Conservation (phyloP, 2,888 invertebrate genomes). For the Hirtodrosophila duncani region DNA sequence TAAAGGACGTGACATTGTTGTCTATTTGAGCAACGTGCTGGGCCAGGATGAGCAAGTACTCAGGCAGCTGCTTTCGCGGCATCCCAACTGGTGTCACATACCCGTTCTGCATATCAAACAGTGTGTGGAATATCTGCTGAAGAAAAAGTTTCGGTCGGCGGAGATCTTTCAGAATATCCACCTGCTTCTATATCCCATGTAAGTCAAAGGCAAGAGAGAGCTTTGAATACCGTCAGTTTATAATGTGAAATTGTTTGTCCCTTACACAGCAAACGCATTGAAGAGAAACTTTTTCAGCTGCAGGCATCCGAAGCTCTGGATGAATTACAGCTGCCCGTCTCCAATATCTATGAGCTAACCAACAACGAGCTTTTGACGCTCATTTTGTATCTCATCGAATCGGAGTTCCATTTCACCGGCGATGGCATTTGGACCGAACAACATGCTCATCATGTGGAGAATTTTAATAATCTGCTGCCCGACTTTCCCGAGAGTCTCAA, state of each 20-base stretch:
- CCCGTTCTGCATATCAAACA: slow-evolving; percentile 81
- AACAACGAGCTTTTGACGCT: slow-evolving; percentile 82
- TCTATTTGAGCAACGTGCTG: slow-evolving; percentile 77
- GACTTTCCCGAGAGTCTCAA: slow-evolving; percentile 75
- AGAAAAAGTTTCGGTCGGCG: slow-evolving; percentile 79
- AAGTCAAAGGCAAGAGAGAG: slow-evolving; percentile 61
- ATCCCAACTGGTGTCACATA: slow-evolving; percentile 83
- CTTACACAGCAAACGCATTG: slow-evolving; percentile 74
- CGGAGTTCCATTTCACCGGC: slow-evolving; percentile 85
- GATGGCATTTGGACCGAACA: slow-evolving; percentile 84
- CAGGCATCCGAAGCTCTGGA: slow-evolving; percentile 53
- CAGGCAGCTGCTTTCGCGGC: slow-evolving; percentile 79
- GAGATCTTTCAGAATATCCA: slow-evolving; percentile 82
- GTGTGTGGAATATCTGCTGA: slow-evolving; percentile 80
- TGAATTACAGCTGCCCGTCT: slow-evolving; percentile 62
- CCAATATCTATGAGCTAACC: slow-evolving; percentile 72
- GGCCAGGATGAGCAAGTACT: slow-evolving; percentile 65
- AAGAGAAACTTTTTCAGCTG: slow-evolving; percentile 68
- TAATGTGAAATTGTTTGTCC: no score
- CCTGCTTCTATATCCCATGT: slow-evolving; percentile 85
- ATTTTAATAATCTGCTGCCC: slow-evolving; percentile 76
- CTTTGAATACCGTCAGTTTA: not conserved
- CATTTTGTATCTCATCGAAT: slow-evolving; percentile 85
- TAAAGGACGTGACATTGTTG: slow-evolving; percentile 78
- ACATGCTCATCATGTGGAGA: slow-evolving; percentile 74